A percentile compares a stretch with the other conserved stretches of the same genome.
Conservation (phyloP, 2,797 vertebrate genomes). For the Masticophis lateralis region DNA sequence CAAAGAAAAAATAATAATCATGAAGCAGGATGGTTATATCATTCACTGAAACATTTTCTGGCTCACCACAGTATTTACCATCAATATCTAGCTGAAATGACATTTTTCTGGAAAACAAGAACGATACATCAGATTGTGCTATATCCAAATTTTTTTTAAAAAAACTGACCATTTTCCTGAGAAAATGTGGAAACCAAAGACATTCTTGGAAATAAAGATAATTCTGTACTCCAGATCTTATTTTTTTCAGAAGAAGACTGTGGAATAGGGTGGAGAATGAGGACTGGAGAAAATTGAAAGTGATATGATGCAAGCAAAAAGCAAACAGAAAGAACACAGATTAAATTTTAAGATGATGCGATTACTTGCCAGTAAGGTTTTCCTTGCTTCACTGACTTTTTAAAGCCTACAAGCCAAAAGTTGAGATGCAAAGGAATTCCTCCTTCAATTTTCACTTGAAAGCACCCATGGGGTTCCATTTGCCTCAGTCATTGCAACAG, state of each 20-base stretch:
- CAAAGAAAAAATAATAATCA: neutral
- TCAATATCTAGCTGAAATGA: neutral
- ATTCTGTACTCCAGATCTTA: neutral
- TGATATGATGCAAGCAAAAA: neutral
- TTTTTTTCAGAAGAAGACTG: neutral
- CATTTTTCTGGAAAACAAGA: neutral
- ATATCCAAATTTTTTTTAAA: accelerated
- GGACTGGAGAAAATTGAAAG: neutral
- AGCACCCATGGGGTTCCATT: neutral
- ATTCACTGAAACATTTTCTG: neutral
- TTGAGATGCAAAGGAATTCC: neutral
- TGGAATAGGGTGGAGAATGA: neutral
- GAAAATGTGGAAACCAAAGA: neutral
- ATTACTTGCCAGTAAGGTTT: neutral
- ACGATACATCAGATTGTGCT: neutral
- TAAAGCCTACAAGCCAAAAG: neutral
- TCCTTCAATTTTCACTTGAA: neutral
- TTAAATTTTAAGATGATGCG: neutral
- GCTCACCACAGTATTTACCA: neutral
- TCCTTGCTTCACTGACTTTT: neutral
- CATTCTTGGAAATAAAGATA: neutral
- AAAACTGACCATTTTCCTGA: neutral
- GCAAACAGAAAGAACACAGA: neutral
- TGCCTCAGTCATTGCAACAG: neutral
- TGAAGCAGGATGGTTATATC: neutral